Evolutionary conservation across 2,113 vertebrate genomes (phyloP), one percentile per base, ranked within the genome.

Genomic region (Pseudolaguvia tuberculata): DNA sequence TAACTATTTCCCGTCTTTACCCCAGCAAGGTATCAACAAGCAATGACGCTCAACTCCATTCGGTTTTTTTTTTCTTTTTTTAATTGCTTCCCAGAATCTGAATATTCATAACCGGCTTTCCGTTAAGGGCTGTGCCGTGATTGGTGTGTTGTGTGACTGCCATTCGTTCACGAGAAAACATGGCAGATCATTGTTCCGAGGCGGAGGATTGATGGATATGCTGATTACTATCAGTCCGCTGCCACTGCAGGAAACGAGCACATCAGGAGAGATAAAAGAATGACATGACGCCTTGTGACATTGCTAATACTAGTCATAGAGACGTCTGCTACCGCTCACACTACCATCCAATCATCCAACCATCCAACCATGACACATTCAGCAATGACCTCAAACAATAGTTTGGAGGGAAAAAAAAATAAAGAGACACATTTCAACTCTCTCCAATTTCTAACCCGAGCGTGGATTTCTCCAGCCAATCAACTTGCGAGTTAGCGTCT

Each of bases 211-310:
- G 80, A 81, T 81, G 72, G 72, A 45, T 17, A 31, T 29, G 29
- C 72, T 78, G 76, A 78, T 75, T 81, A 72, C 80, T 20, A 78
- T 81, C 80, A 78, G 48, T 75, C 53, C 62, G 31, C 76, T 81
- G 80, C 73, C 80, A 78, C 72, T 50, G 80, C 47, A 81, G 70
- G 73, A 75, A 74, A 75, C 55, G 31, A 78, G 61, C 67, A 78
- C 67, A 72, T 72, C 72, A 66, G 76, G 53, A 55, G 48, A 79
- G 78, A 77, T 78, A 31, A 80, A 71, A 75, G 61, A 78, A 72
- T 14, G 62, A 72, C 23, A 73, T 78, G 65, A 78, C 75, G 72
- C 53, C 4, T 7, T 48, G 72, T 72, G 80, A 72, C 79, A 75
- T 17, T 21, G 67, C 68, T 75, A 72, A 78, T 29, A 50, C 10